Evolutionary conservation across 2,113 vertebrate genomes (phyloP), one percentile per base, ranked within the genome.

Genomic region (Catagonus wagneri): DNA sequence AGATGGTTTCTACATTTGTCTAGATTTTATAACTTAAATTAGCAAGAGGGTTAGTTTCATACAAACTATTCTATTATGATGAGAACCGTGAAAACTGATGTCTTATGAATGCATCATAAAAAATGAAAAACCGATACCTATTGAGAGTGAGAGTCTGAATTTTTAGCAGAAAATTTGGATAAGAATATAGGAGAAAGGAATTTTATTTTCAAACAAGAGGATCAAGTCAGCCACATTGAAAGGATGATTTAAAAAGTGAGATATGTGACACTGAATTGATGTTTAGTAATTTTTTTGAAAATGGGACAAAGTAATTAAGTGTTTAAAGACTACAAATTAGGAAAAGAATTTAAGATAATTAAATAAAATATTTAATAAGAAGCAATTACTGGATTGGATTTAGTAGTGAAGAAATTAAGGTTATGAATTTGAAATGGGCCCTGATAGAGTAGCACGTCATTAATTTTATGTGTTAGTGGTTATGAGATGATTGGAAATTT

Each of bases 171-270:
- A 83, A 89, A 79, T 83, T 86, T 90, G 56, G 27, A 61, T 20
- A 63, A 13, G n/a, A 69, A 25, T 63, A 7, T 86, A 87, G 39
- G 34, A 69, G 50, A 27, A 86, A 50, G 36, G 17, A 71, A 72
- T 76, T 92, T 72, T 83, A 83, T 88, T 91, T 90, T 91, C 54
- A 60, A 54, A 88, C 6, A 29, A 75, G 50, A 81, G 29, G 27
- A 17, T 76, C 29, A 76, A 36, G 56, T 58, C 36, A 66, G 61
- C 39, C 20, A 29, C 68, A 12, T 60, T 95, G 60, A 86, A 93
- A 96, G 17, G 20, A 60, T 95, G 50, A 75, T 90, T 90, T 88
- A 90, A 54, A 66, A 84, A 93, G 7, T 74, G 78, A 92, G 66
- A n/a, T 66, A 29, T 32, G 3, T 87, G 58, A 80, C 60, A 78